These are phyloP conservation scores for Cetoscarus ocellatus DNA, from an alignment of 2,797 vertebrate species.

Conservation along the genomic window DNA sequence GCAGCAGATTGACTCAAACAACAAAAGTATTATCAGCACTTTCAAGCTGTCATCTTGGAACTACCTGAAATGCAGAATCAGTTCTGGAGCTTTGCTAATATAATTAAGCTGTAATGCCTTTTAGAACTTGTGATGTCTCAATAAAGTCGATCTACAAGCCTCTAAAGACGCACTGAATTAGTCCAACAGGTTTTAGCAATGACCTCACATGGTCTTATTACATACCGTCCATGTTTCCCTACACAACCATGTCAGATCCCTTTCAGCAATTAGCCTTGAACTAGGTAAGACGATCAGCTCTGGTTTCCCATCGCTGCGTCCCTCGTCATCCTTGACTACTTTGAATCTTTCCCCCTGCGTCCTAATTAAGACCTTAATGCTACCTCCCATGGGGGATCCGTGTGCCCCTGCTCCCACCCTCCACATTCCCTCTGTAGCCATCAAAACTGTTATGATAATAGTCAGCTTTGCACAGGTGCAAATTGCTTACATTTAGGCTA, in stretches of 20 bases:
- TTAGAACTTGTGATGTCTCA: conserved; percentile 34
- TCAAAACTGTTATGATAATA: conserved; percentile 82
- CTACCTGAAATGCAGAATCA: neutral
- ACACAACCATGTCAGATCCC: conserved; percentile 80
- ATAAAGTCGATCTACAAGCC: conserved; percentile 40
- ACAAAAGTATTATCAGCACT: neutral
- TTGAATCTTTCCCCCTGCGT: conserved; percentile 83
- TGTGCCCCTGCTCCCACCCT: conserved; percentile 65
- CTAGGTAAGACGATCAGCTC: conserved; percentile 86
- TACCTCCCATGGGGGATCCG: conserved; percentile 77
- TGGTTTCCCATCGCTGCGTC: conserved; percentile 81
- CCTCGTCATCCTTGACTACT: conserved; percentile 84
- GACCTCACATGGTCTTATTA: conserved; percentile 78
- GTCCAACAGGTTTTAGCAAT: conserved; percentile 73
- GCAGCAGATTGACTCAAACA: too few species aligned
- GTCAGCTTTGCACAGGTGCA: conserved; percentile 83
- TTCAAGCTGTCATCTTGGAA: neutral
- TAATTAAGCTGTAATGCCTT: conserved; percentile 12
- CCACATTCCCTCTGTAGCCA: conserved; percentile 69
- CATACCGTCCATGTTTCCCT: conserved; percentile 69
- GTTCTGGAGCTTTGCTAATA: neutral
- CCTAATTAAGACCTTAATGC: conserved; percentile 90
- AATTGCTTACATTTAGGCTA: conserved; percentile 72
- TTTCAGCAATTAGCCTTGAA: conserved; percentile 88
- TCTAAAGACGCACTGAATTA: conserved; percentile 60